Evolutionary conservation across 1,140 invertebrate genomes (phyloP), one percentile per base, ranked within the genome.

Genomic region (Hycleus cichorii): DNA sequence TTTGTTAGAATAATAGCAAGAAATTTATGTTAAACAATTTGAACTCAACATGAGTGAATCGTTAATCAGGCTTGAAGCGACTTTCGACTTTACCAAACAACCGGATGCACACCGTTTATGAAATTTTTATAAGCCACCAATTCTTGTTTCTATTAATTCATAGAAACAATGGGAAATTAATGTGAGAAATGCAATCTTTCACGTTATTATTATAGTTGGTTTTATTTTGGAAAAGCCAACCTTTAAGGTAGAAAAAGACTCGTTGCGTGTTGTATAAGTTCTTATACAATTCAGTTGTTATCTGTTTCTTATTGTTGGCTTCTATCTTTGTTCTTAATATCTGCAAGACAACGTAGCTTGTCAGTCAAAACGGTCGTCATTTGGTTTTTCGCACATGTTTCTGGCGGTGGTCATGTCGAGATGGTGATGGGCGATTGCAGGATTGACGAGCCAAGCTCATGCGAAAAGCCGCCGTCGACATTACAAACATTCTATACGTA

Each of bases 381-480:
- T 60, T 57, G 57, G 45, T 60, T 60, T 67, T 67, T 67, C 62
- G 63, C 63, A 65, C 58, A 64, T 65, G 63, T 63, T 57, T 61
- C 52, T 57, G 60, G 46, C 54, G 61, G 62, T 67, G 64, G 65
- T 64, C 67, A 64, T 65, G 67, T 67, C 67, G 57, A 67, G 67
- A 67, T 69, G 62, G 62, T 67, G 67, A 65, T 56, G 61, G 60
- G 43, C 61, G 64, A 68, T 66, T 66, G 57, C 56, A 59, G 47
- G 64, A 68, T 68, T 68, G 67, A 68, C 62, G 67, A 67, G 63
- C 48, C 49, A 53, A 61, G 47, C 51, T 47, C 64, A 68, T 68
- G 60, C 43, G 51, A 45, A 53, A 45, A 53, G 42, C 9, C 9
- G 40, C 40, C 9, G 32, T 32, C 32, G 32, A 32, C 32, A 32